Base-by-base conservation (phyloP, 2,888 invertebrate species). In the Abscondita cerata region DNA sequence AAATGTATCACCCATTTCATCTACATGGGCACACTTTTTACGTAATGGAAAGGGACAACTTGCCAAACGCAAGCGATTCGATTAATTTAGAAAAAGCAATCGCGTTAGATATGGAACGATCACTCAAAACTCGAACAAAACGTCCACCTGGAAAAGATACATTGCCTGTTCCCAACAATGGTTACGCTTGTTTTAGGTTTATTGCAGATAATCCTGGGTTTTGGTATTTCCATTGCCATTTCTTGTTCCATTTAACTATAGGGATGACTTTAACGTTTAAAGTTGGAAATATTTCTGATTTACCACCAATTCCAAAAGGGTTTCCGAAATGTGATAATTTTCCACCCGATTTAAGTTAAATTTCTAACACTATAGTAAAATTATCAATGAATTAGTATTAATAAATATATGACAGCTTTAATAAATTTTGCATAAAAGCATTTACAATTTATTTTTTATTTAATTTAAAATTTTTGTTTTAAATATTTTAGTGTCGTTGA, bases 141-240 rank as follows among this genome's bases (percentile, higher is more conserved):
- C 83, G 91, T 57, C 94, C 96, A 18, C 93, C 95, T 1, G 85
- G 88, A 55, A 96, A 96, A 82, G 96, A 96, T 78, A 95, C 95
- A 9, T 91, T 96, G 70, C 94, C 95, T 50, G 94, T 96, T 41
- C 96, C 96, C 52, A 95, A 96, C 81, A 96, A 96, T 74, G 96
- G 96, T 68, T 96, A 95, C 81, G 94, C 95, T 55, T 91, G 96
- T 64, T 84, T 96, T 70, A 86, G 96, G 78, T 95, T 96, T 83
- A 86, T 93, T 76, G 96, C 96, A 62, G 89, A 90, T 76, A 96
- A 96, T 83, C 95, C 95, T 57, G 96, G 95, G 71, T 93, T 93
- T 82, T 95, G 95, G 95, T 83, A 95, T 50, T 91, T 96, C 85
- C 96, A 96, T 78, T 96, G 96, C 80, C 96, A 96, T 83, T 94